A percentile compares a stretch with the other conserved stretches of the same genome.
These are phyloP conservation scores for Petroica traversi DNA, from an alignment of 2,113 vertebrate species.

Conservation along the genomic window DNA sequence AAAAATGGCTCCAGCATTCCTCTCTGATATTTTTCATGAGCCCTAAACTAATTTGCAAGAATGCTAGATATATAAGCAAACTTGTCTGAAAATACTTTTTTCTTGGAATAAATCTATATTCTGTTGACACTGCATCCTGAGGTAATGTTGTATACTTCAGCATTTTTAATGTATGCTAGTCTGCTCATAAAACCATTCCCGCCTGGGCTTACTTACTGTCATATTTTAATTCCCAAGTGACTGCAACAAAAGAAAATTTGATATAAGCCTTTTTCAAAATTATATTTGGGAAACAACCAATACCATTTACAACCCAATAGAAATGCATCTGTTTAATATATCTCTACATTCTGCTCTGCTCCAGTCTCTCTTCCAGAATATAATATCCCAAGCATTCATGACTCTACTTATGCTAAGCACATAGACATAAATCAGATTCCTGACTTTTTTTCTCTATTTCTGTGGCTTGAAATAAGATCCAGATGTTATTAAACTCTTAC, in stretches of 20 bases:
- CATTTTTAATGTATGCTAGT: not conserved
- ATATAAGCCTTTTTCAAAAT: not conserved
- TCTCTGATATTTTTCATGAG: not conserved
- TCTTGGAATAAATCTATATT: not conserved
- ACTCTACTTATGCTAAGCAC: not conserved
- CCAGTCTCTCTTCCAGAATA: not conserved
- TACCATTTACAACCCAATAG: not conserved
- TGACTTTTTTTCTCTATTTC: not conserved
- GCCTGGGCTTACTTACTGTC: not conserved
- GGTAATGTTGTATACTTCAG: not conserved
- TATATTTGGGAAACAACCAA: not conserved
- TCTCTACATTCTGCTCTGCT: not conserved
- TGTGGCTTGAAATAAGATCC: not conserved
- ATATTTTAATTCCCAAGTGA: not conserved
- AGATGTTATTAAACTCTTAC: not conserved
- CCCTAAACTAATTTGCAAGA: not conserved
- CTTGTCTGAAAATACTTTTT: not conserved
- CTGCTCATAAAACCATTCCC: not conserved
- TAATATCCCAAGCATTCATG: not conserved
- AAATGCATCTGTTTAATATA: slow-evolving; percentile 1
- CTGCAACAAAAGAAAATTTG: not conserved
- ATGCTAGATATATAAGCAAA: not conserved
- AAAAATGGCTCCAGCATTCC: not conserved
- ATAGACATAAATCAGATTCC: not conserved
- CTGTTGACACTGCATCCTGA: not conserved